Base-by-base conservation (phyloP, 1,140 invertebrate genomes). In the Musca vetustissima region DNA sequence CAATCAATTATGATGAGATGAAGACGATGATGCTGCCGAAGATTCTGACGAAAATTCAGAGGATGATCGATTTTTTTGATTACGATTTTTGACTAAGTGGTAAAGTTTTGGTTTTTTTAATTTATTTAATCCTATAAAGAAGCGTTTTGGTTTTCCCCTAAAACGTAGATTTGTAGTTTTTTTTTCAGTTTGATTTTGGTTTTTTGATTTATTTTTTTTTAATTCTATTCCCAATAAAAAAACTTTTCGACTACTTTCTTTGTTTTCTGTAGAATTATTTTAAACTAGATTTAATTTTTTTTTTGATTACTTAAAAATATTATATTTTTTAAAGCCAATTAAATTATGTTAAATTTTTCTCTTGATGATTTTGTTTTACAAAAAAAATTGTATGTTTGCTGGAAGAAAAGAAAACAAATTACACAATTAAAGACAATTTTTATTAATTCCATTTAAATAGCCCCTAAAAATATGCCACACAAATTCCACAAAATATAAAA, bases 131-230 rank as follows among this genome's bases (percentile, higher is more conserved):
- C 32, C 57, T 61, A 61, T 9, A 61, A 61, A 61, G 57, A 61
- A 61, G 57, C 57, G 57, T 61, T 61, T 61, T 43, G 57, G 36
- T 61, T 43, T 61, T 61, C 57, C 57, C 57, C 57, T 61, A 61
- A 61, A 43, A 43, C 36, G 36, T 43, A 43, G 36, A 43, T 43
- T n/a, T 43, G 36, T 43, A 43, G 36, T 61, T 36, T 61, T 7
- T 43, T 43, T 43, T 43, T 11, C 6, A 43, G 11, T 43, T 43
- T 43, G 36, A 43, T 43, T 43, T 43, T 43, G 11, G 36, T 43
- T 43, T n/a, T n/a, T 43, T 11, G 36, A 11, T 43, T 43, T 43
- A 1, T 21, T 57, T 28, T 57, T 0, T 57, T 57, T 32, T 32
- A 3, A 8, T 28, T 57, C 4, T 32, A 13, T 32, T 59, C 32